Percentiles rank a stretch among this genome's conserved stretches.
Conservation (phyloP, 2,113 vertebrate species). For the Syrrhaptes paradoxus region DNA sequence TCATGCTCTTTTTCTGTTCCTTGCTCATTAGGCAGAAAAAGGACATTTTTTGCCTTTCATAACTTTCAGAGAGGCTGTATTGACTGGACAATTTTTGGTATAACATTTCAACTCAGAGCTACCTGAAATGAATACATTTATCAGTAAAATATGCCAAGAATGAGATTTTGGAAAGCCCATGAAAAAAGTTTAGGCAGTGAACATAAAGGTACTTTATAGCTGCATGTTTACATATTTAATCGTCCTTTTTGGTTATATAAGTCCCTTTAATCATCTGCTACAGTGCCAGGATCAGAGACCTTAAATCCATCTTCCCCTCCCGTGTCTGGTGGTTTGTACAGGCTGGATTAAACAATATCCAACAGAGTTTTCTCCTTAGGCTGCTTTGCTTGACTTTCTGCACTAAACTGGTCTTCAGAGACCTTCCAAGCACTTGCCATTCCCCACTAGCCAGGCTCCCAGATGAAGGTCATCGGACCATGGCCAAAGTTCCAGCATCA, state of each 20-base stretch:
- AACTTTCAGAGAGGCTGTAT: neutral
- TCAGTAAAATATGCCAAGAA: neutral
- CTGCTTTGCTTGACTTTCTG: neutral
- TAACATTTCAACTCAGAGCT: neutral
- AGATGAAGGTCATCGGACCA: neutral
- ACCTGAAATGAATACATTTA: neutral
- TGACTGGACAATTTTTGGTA: neutral
- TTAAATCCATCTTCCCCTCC: neutral
- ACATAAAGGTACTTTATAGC: neutral
- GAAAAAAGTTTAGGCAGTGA: neutral
- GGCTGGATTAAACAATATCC: neutral
- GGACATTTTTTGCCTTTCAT: neutral
- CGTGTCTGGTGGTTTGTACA: neutral
- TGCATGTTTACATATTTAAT: neutral
- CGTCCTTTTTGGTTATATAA: neutral
- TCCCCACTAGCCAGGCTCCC: neutral
- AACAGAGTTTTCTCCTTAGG: neutral
- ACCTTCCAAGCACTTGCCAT: neutral
- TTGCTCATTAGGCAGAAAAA: neutral
- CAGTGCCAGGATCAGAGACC: neutral
- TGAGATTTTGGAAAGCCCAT: neutral
- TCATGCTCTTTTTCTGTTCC: neutral
- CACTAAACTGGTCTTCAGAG: neutral
- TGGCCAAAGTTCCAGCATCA: fast-evolving
- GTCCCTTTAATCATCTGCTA: neutral